Evolutionary conservation across 2,797 vertebrate species (phyloP).

Genomic region (Danio tinwini): DNA sequence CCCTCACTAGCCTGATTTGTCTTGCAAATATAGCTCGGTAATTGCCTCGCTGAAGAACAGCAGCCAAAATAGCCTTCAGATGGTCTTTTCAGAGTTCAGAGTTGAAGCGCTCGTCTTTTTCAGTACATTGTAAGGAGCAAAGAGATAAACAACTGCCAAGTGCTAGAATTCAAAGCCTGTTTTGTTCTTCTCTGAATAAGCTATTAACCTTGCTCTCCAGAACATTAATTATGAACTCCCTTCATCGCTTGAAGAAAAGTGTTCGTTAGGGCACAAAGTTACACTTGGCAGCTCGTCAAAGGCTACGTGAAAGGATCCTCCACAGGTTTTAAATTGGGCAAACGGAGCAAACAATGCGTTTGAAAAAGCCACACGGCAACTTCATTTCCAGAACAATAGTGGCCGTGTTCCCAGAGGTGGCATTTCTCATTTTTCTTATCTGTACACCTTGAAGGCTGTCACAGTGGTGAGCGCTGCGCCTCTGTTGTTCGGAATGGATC

Average conservation of each 20-base stretch:
- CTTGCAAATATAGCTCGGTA: constrained; percentile 16
- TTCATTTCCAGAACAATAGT: constrained; percentile 65
- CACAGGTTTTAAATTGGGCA: constrained; percentile 40
- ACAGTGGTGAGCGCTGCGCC: constrained; percentile 66
- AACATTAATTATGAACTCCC: constrained; percentile 54
- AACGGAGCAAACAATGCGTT: constrained; percentile 64
- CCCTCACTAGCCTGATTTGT: not conserved
- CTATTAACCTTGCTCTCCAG: constrained; percentile 51
- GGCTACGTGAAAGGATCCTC: constrained; percentile 47
- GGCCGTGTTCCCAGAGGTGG: constrained; percentile 65
- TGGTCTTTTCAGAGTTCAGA: not conserved
- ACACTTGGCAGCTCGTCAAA: constrained; percentile 46
- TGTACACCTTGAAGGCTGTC: constrained; percentile 75
- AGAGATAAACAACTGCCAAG: constrained; percentile 39
- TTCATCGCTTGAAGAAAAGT: constrained; percentile 35
- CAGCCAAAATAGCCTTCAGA: constrained; percentile 22
- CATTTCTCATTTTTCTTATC: constrained; percentile 79
- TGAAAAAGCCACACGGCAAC: constrained; percentile 59
- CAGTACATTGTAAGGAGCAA: not conserved
- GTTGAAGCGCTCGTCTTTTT: constrained; percentile 3
- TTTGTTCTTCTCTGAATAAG: constrained; percentile 50
- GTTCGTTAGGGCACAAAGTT: constrained; percentile 39
- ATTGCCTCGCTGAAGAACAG: constrained; percentile 17
- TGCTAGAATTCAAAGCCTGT: constrained; percentile 36
- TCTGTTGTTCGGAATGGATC: constrained; percentile 69